Evolutionary conservation across 2,797 vertebrate genomes (phyloP), one percentile per base, ranked within the genome.

Genomic region (Brachyrhaphis roseni): DNA sequence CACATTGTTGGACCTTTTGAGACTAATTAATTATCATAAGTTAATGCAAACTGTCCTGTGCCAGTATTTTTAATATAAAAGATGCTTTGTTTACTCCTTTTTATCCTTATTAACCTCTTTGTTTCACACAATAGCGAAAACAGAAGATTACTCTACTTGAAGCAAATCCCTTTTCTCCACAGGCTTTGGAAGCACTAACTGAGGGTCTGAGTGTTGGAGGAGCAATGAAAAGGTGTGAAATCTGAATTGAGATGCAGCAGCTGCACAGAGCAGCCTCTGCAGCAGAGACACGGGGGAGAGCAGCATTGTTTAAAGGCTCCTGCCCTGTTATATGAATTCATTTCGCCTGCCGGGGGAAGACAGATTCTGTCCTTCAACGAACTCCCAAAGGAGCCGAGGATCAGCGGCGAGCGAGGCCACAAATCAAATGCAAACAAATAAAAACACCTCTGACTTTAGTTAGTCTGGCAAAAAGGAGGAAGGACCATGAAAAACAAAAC

Each of bases 191-290:
- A 7, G 1, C 10, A 2, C 8, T 41, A 15, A 70, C 11, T n/a
- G 34, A 26, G 41, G 41, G 13, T 70, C 41, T n/a, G 41, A 43
- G 66, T 1, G 11, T 15, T n/a, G 1, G 23, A 70, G 26, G 39
- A 41, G 26, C 66, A 70, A 45, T 43, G 66, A 66, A 74, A 84
- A 72, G 55, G 79, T 82, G 83, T 79, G 76, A 86, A 70, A 81
- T 86, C 74, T 80, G 20, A 55, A 78, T 70, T 79, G 68, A 66
- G 79, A 78, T 85, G 80, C 82, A 66, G 75, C 41, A 4, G 45
- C 36, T 43, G 57, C 23, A 45, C 23, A 57, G 39, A 43, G 26
- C 16, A 26, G 23, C 62, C 45, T 45, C 20, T 31, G 26, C 51
- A 66, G 76, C 4, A 1, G 66, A 15, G 8, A 11, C 66, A n/a